A percentile compares a stretch with the other conserved stretches of the same genome.
Evolutionary conservation across 1,140 invertebrate species (phyloP).

Genomic region (Papilio xuthus): DNA sequence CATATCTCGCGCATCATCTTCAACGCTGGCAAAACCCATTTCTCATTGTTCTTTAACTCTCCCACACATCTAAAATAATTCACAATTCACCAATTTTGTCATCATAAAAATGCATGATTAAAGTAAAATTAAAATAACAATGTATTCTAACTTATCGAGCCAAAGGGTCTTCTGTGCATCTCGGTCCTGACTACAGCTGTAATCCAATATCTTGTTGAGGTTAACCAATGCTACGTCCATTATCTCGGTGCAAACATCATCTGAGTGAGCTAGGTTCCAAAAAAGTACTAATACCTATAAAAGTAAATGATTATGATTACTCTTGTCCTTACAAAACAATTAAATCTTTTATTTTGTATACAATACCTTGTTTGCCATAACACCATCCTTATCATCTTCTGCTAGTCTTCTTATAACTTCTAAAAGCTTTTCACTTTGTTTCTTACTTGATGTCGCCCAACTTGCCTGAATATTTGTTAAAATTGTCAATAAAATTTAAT

Average conservation of each 20-base stretch:
- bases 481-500: conserved; percentile 26
- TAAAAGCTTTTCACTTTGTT: conserved; percentile 96
- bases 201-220: conserved; percentile 98
- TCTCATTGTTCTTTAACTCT: conserved; percentile 93
- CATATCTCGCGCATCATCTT: conserved; percentile 98
- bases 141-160: conserved; percentile 88
- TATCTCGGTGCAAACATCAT: conserved; percentile 98
- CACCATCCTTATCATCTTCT: conserved; percentile 99
- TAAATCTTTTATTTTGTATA: neutral
- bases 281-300: conserved; percentile 94
- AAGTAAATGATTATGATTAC: conserved; percentile 29
- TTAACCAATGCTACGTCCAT: conserved; percentile 98
- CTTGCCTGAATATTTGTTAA: conserved; percentile 84
- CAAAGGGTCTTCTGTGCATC: conserved; percentile 98
- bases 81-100: conserved; percentile 16
- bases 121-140: conserved; percentile 7
- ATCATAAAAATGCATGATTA: neutral
- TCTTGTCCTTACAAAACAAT: neutral
- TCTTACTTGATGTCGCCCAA: conserved; percentile 97
- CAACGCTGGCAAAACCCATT: conserved; percentile 96
- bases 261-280: conserved; percentile 98
- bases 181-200: conserved; percentile 97
- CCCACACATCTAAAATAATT: conserved; percentile 88
- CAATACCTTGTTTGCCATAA: conserved; percentile 97
- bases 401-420: conserved; percentile 97